Percentiles rank a stretch among this genome's conserved stretches.
Conservation (phyloP, 2,113 vertebrate genomes). For the Tetrax tetrax region DNA sequence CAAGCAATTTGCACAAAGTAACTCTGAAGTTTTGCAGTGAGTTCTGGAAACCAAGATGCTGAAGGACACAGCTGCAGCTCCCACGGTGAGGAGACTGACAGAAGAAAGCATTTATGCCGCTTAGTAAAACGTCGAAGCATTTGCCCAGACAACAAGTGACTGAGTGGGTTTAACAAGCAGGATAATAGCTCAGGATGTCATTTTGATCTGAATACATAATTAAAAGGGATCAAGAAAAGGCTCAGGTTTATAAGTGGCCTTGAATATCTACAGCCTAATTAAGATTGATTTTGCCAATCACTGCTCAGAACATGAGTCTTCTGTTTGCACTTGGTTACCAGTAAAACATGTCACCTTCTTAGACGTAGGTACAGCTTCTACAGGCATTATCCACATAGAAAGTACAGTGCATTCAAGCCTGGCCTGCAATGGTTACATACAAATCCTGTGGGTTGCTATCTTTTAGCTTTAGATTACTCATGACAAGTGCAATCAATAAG, state of each 20-base stretch:
- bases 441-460: slow-evolving; percentile 8
- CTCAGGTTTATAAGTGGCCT: slow-evolving; percentile 37
- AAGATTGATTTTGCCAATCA: slow-evolving; percentile 43
- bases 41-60: background rate
- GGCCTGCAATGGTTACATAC: background rate
- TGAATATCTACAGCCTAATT: slow-evolving; percentile 46
- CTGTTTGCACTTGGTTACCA: background rate
- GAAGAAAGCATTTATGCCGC: background rate
- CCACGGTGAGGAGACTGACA: background rate
- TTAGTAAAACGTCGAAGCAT: background rate
- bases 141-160: slow-evolving; percentile 30
- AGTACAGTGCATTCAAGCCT: background rate
- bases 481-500: slow-evolving; percentile 53
- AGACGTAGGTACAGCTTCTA: background rate
- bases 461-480: slow-evolving; percentile 44
- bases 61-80: slow-evolving; percentile 26
- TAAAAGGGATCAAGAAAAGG: slow-evolving; percentile 48
- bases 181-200: slow-evolving; percentile 47
- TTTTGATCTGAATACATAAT: slow-evolving; percentile 64
- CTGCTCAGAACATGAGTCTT: background rate
- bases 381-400: background rate
- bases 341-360: background rate
- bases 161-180: slow-evolving; percentile 48
- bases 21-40: background rate
- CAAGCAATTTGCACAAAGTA: background rate